Base-by-base conservation (phyloP, 1,140 invertebrate genomes). In the Papilio glaucus region DNA sequence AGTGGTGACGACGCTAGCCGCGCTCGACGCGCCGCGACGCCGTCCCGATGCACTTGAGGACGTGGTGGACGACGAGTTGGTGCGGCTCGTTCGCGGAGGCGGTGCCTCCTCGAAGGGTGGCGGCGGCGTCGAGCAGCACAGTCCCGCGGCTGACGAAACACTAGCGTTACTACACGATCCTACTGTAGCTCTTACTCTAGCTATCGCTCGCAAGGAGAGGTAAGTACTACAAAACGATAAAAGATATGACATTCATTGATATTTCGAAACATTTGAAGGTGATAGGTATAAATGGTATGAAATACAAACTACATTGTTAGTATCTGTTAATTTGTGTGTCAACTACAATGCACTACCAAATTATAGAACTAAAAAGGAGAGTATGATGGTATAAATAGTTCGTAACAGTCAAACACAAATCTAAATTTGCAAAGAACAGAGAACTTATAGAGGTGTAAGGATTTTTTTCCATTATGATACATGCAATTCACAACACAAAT, bases 101-200 rank as follows among this genome's bases (percentile, higher is more conserved):
- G 93, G 93, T 41, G 94, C 94, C 89, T 98, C 97, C 84, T 97
- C 96, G 93, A 98, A 98, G 73, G 97, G 96, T 78, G 97, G 97
- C 81, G 97, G 97, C 81, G 97, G 97, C 65, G 97, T 98, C 81
- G 97, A 97, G 91, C 96, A 97, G 92, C 96, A 96, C 76, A 94
- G 93, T 71, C 83, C 85, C 53, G 72, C 87, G 26, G 82, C 89
- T 91, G 82, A 71, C 49, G 75, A 76, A 79, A 72, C 79, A 84
- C 90, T 92, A 92, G 90, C 88, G 78, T 91, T 91, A 92, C 88
- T 88, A 83, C 67, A 57, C 74, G 73, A 69, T 45, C 21, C 65
- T 45, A 69, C 65, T 53, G 61, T 63, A 69, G 65, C 65, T 29
- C 12, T 24, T 67, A 67, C 41, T 29, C 65, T 69, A 69, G 65